These are phyloP conservation scores for Ctenochaetus hawaiiensis DNA, from an alignment of 2,797 vertebrate species.

Conservation along the genomic window DNA sequence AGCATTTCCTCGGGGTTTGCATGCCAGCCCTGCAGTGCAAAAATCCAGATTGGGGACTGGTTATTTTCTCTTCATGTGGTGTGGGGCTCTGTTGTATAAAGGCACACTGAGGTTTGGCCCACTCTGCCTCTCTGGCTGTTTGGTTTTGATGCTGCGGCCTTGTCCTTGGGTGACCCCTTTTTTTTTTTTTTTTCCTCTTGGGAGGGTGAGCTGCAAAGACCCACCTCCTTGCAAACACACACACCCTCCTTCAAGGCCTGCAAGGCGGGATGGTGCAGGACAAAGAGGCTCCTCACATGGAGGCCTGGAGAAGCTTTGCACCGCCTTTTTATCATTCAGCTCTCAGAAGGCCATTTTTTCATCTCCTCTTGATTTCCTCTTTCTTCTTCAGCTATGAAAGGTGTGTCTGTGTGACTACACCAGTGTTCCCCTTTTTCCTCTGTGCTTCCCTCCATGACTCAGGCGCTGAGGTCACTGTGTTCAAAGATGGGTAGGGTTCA, in stretches of 20 bases:
- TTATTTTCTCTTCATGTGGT: slow-evolving; percentile 71
- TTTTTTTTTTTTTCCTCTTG: not conserved
- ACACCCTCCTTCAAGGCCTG: slow-evolving; percentile 32
- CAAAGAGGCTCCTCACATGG: slow-evolving; percentile 65
- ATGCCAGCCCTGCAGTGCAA: slow-evolving; percentile 49
- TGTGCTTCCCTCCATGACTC: slow-evolving; percentile 55
- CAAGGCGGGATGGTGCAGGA: slow-evolving; percentile 40
- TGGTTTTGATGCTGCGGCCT: slow-evolving; percentile 62
- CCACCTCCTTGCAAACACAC: not conserved
- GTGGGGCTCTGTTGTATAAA: slow-evolving; percentile 68
- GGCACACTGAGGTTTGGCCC: slow-evolving; percentile 72
- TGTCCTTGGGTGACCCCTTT: slow-evolving; percentile 74
- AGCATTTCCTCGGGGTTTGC: slow-evolving; percentile 32
- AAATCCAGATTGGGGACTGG: slow-evolving; percentile 64
- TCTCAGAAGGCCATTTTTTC: slow-evolving; percentile 44
- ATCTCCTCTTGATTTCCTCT: slow-evolving; percentile 48
- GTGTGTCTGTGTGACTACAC: slow-evolving; percentile 60
- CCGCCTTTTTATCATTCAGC: slow-evolving; percentile 40
- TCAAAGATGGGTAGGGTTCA: slow-evolving; percentile 68
- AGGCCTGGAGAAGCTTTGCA: slow-evolving; percentile 31
- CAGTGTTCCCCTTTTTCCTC: slow-evolving; percentile 15
- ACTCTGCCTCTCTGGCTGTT: slow-evolving; percentile 41
- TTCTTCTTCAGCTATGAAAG: slow-evolving; percentile 57
- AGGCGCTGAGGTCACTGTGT: slow-evolving; percentile 56
- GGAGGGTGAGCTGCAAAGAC: slow-evolving; percentile 57